These are phyloP conservation scores for Drosophila baimaii DNA, from an alignment of 1,140 invertebrate species.

Conservation along the genomic window DNA sequence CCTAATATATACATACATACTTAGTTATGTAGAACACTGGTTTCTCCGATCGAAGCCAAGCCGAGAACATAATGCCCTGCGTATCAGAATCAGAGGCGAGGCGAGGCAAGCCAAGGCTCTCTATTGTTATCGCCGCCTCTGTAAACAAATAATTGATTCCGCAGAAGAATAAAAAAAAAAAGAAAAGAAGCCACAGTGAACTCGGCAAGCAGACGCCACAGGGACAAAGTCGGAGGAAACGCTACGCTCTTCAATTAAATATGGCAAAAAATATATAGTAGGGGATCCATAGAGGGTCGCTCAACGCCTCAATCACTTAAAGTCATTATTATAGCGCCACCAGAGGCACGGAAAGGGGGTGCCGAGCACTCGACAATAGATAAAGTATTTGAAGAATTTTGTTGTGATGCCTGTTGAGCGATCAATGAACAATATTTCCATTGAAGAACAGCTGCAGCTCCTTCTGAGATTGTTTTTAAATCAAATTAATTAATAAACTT, in stretches of 20 bases:
- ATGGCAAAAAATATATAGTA: not conserved
- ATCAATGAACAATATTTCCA: constrained; percentile 18
- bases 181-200: constrained; percentile 21
- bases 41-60: constrained; percentile 1
- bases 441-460: constrained; percentile 1
- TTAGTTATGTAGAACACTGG: constrained; percentile 12
- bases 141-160: constrained; percentile 59
- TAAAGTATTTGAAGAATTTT: constrained; percentile 22
- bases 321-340: constrained; percentile 51
- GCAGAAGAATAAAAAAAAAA: constrained; percentile 5
- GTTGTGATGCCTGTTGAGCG: constrained; percentile 1
- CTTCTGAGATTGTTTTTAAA: too few relatives aligned
- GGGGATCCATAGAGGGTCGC: not conserved
- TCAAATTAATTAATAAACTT: too few relatives aligned
- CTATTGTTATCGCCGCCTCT: constrained; percentile 45
- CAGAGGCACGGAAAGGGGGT: constrained; percentile 1
- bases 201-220: constrained; percentile 12
- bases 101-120: constrained; percentile 15
- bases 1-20: not conserved
- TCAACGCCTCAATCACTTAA: constrained; percentile 45
- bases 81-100: constrained; percentile 25
- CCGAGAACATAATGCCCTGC: constrained; percentile 21
- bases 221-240: constrained; percentile 6
- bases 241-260: not conserved
- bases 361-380: constrained; percentile 5